Percentiles rank a stretch among this genome's conserved stretches.
Conservation (phyloP, 2,797 vertebrate genomes). For the Pristis pectinata region DNA sequence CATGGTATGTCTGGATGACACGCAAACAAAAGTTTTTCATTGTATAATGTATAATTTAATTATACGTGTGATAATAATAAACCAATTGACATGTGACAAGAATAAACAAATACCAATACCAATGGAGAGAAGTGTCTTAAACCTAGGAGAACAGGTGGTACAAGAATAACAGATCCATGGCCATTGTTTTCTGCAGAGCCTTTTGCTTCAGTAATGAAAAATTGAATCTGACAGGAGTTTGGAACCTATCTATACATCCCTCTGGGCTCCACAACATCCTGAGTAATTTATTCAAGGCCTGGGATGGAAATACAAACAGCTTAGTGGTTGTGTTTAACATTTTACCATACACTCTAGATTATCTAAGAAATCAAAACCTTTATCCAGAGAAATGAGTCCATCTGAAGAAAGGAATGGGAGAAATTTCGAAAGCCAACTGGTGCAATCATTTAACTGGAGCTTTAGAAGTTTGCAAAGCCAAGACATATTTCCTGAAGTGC, state of each 20-base stretch:
- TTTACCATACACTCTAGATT: background rate
- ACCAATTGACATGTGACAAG: too few species aligned
- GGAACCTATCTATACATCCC: background rate
- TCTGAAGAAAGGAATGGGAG: background rate
- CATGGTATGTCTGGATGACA: too few species aligned
- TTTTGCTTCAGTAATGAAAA: background rate
- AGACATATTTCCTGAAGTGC: background rate
- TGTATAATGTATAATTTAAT: too few species aligned
- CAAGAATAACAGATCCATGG: too few species aligned
- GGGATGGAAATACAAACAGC: background rate
- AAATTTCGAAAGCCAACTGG: background rate
- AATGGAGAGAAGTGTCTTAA: too few species aligned
- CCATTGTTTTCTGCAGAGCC: background rate
- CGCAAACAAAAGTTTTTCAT: too few species aligned
- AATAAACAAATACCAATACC: too few species aligned
- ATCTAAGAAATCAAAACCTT: background rate
- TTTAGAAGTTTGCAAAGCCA: background rate
- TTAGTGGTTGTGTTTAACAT: background rate
- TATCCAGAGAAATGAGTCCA: background rate
- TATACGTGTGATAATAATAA: too few species aligned
- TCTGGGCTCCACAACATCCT: background rate
- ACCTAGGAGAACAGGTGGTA: background rate
- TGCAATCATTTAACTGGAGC: background rate
- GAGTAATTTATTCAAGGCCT: conserved; percentile 6
- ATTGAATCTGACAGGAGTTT: background rate